Evolutionary conservation across 2,888 invertebrate genomes (phyloP).

Genomic region (Rhopalosiphum nymphaeae): DNA sequence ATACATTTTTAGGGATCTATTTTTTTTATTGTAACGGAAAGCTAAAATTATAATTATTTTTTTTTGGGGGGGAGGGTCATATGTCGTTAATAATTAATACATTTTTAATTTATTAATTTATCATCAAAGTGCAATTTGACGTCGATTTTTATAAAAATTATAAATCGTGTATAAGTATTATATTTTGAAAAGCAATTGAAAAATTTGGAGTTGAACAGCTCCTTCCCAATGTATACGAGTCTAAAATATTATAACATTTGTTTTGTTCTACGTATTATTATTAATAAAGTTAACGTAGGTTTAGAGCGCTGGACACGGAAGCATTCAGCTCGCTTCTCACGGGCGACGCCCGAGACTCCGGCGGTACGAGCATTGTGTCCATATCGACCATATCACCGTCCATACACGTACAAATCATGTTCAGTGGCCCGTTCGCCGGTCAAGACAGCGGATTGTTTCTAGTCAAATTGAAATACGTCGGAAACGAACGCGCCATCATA

Average conservation of each 20-base stretch:
- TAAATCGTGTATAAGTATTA: not conserved
- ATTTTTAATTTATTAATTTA: not conserved
- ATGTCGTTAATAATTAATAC: not conserved
- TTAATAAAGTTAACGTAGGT: conserved; percentile 71
- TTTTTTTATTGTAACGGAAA: not conserved
- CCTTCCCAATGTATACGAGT: not conserved
- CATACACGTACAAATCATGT: conserved; percentile 83
- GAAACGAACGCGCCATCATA: conserved; percentile 80
- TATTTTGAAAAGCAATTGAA: no score
- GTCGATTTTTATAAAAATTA: not conserved
- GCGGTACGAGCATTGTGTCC: conserved; percentile 87
- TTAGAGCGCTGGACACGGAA: conserved; percentile 83
- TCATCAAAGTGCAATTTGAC: not conserved
- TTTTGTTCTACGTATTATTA: conserved; percentile 9
- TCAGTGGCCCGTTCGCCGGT: conserved; percentile 80
- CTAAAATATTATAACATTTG: not conserved
- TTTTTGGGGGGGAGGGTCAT: not conserved
- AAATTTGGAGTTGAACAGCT: no score
- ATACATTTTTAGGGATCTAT: not conserved
- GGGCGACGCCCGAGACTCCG: conserved; percentile 72
- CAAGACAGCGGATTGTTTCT: conserved; percentile 74
- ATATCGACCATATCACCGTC: conserved; percentile 83
- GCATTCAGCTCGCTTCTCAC: conserved; percentile 83
- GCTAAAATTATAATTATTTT: no score
- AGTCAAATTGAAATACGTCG: conserved; percentile 79